phyloP scores from a whole-genome alignment of 2,113 vertebrate species.

The Miniopterus natalensis region DNA sequence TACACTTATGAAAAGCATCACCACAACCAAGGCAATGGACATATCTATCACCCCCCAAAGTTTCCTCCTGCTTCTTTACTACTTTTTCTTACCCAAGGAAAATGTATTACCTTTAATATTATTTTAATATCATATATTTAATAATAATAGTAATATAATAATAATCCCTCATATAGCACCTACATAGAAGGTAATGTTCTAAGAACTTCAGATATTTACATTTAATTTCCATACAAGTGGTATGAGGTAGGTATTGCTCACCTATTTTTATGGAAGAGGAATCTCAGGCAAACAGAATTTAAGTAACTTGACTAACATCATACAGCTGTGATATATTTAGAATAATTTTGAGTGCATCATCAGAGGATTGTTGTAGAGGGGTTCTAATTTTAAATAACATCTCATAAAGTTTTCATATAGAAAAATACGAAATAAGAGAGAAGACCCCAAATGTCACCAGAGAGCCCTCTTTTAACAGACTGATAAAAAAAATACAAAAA shows the following conservation, averaged over 20 bases:
- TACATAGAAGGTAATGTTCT: background rate
- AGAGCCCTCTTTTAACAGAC: background rate
- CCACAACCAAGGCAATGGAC: background rate
- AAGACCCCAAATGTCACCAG: background rate
- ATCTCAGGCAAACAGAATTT: background rate
- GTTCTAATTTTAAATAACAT: slow-evolving; percentile 37
- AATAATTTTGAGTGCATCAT: background rate
- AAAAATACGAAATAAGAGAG: background rate
- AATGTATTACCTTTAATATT: background rate
- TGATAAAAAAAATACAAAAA: background rate
- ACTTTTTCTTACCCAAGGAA: background rate
- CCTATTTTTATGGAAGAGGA: background rate
- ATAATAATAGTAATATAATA: background rate
- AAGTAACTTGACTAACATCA: background rate
- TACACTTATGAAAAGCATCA: background rate
- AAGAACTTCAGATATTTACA: background rate
- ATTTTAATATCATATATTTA: background rate
- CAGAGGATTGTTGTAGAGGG: background rate
- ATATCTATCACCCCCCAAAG: background rate
- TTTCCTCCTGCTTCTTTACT: background rate
- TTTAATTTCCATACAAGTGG: background rate
- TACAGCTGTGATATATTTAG: background rate
- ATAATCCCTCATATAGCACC: background rate
- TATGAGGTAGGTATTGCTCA: background rate
- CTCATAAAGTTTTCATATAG: background rate